Evolutionary conservation across 2,888 invertebrate species (phyloP), one percentile per base, ranked within the genome.

Genomic region (Callinectes sapidus): DNA sequence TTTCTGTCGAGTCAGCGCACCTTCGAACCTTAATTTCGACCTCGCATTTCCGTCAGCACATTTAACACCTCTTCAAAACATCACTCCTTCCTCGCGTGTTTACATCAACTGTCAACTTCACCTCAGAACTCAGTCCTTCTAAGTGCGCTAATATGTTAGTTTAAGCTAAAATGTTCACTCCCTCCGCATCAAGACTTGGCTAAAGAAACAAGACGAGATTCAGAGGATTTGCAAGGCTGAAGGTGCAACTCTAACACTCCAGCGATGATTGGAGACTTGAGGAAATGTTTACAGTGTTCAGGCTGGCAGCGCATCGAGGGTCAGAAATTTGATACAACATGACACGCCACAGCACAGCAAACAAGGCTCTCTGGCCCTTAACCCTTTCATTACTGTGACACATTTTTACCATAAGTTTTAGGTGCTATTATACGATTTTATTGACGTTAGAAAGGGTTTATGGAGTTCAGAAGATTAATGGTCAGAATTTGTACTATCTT

Each of bases 231-330:
- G 13, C 81, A 35, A 81, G 10, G 35, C 35, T 0, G 14, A 35
- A 35, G 81, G 81, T 81, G 35, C 81, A 81, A 81, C 35, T 35
- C 81, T 35, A 81, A 81, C 81, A 81, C 81, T 81, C 18, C 81
- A 32, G 14, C 35, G 81, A 35, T 81, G 81, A 81, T 81, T 81
- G 16, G 81, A 81, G 81, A 32, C 35, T 14, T 2, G 14, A 16
- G 35, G 18, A 35, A 81, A 16, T 81, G 81, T 81, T 81, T 81
- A 35, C 32, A 81, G 81, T 32, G 81, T 81, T 81, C 81, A 13
- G 81, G 81, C 10, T 81, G 81, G 35, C 35, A 16, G 81, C 35
- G 16, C 32, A 35, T 18, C 81, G 16, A 81, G 35, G 35, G 5
- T 18, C 81, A 35, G 81, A 32, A 81, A 81, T 35, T 32, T 35